These are phyloP conservation scores for Corydoras maculifer DNA, from an alignment of 2,113 vertebrate species.

Conservation along the genomic window DNA sequence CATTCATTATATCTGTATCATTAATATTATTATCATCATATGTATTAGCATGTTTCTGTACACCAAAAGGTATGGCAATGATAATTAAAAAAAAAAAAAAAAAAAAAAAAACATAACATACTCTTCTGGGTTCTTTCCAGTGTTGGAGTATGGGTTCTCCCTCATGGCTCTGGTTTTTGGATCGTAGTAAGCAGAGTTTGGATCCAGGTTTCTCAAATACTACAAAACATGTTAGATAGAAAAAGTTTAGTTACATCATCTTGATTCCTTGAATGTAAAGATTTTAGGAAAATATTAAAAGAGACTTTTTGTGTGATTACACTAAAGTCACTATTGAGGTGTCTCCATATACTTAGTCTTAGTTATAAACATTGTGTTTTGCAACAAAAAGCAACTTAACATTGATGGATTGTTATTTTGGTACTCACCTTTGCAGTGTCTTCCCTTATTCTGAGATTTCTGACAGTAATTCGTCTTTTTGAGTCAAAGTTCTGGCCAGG, in stretches of 20 bases:
- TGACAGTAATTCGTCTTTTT: constrained; percentile 93
- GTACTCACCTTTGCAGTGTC: constrained; percentile 89
- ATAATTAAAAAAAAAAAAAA: no score
- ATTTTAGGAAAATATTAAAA: no score
- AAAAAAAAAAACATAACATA: constrained; percentile 58
- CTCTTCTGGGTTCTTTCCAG: constrained; percentile 94
- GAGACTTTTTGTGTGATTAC: no score
- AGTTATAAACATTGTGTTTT: neutral
- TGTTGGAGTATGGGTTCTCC: constrained; percentile 92
- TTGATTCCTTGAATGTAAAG: no score
- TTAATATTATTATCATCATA: no score
- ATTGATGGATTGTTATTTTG: no score
- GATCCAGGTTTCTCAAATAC: constrained; percentile 95
- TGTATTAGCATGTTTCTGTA: no score
- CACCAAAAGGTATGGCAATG: no score
- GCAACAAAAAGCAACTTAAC: neutral
- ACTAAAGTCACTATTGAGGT: no score
- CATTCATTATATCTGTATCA: no score
- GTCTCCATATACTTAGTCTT: no score
- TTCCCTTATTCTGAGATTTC: constrained; percentile 91
- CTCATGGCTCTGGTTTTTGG: constrained; percentile 98
- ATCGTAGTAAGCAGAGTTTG: constrained; percentile 97
- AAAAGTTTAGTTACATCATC: no score
- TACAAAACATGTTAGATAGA: constrained; percentile 43
- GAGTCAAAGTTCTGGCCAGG: constrained; percentile 99